Evolutionary conservation across 30 jellyfish, hydroid and myxozoan species (phyloP), one percentile per base, ranked within the genome.

Genomic region (Aurelia coerulea): DNA sequence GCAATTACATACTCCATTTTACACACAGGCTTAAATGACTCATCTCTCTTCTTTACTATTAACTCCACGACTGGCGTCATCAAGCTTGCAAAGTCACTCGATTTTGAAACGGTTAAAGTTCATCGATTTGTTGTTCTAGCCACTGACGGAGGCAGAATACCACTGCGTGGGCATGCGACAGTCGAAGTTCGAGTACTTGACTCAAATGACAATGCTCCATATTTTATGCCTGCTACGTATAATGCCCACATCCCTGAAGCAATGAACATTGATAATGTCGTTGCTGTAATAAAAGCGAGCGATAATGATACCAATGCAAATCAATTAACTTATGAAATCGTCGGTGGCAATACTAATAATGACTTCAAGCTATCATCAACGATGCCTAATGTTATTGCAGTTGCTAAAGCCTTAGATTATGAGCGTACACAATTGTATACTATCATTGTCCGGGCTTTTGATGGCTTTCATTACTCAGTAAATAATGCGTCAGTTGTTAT

Each of bases 1-100:
- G 88, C 85, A 3, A 59, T 94, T 35, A 70, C 88, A 11, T 94
- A 83, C 83, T 77, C 97, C 33, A 83, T 94, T 31, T 65, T 63
- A 18, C 78, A 83, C 60, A 51, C 81, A 10, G 86, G 96, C 49
- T 79, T 65, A 46, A 73, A 79, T 62, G 91, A 59, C 35, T 74
- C 86, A 18, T 74, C 90, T 35, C 58, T 58, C 16, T 52, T 11
- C 75, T 94, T 94, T 73, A 39, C 62, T 8, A 78, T 94, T 37
- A 83, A 93, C 74, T 65, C 97, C 10, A 73, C 79, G 29, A 85
- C 97, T 37, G 99, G 97, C 10, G 87, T 58, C 50, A 68, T 94
- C 69, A 69, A 74, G 1, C 86, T 89, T 10, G 84, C 90, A 15
- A 84, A 76, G 51, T 46, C 56, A 15, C 77, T 94, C 23, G 97